Percentiles rank a stretch among this genome's conserved stretches.
Conservation (phyloP, 2,888 invertebrate species). For the Petrophora chlorosata region DNA sequence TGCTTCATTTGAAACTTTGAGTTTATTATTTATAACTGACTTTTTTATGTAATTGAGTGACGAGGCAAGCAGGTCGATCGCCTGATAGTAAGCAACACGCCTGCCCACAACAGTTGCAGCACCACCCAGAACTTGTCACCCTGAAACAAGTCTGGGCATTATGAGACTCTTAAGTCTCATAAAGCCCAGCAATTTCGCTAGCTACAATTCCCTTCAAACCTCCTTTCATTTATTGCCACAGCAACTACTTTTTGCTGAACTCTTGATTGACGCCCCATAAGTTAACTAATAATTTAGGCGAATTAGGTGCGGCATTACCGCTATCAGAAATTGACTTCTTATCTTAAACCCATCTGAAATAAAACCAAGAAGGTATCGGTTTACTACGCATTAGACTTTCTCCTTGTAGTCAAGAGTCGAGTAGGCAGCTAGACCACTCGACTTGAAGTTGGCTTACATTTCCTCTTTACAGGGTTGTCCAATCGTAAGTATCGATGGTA, state of each 20-base stretch:
- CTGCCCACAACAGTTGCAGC: too few species aligned
- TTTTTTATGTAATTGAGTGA: too few species aligned
- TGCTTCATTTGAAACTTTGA: neutral
- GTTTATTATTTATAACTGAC: too few species aligned
- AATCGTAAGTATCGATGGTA: too few species aligned
- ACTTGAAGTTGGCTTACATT: slow-evolving; percentile 2
- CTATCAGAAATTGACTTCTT: slow-evolving; percentile 11
- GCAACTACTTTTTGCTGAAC: neutral
- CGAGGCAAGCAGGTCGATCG: too few species aligned
- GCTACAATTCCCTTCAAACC: too few species aligned
- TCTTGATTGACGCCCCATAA: slow-evolving; percentile 7
- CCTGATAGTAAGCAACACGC: too few species aligned
- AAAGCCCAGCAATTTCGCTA: too few species aligned
- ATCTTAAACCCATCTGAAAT: slow-evolving; percentile 24
- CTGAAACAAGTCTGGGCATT: too few species aligned
- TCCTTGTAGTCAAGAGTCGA: slow-evolving; percentile 16
- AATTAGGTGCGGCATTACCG: slow-evolving; percentile 13
- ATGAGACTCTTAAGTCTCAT: too few species aligned
- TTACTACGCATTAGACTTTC: slow-evolving; percentile 29
- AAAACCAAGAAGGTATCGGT: slow-evolving; percentile 17
- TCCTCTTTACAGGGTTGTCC: slow-evolving; percentile 19
- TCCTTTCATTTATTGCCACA: too few species aligned
- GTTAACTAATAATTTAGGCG: slow-evolving; percentile 5
- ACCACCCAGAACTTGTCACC: too few species aligned
- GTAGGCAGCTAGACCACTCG: slow-evolving; percentile 9